Base-by-base conservation (phyloP, 2,113 vertebrate genomes). In the Thalassoma bifasciatum region DNA sequence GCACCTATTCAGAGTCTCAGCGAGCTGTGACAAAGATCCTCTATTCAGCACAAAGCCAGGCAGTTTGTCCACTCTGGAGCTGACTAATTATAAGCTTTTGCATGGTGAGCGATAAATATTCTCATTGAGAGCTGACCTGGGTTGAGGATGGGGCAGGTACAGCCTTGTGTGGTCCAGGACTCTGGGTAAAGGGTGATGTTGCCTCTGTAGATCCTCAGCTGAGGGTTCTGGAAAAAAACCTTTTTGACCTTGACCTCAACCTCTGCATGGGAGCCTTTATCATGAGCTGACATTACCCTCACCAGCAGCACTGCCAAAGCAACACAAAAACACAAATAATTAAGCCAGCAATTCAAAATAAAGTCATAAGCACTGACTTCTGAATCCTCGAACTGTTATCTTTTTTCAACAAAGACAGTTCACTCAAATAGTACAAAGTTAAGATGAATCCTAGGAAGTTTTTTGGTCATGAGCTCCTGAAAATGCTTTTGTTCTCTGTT, bases 191-290 rank as follows among this genome's bases (percentile, higher is more conserved):
- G 93, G 0, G 89, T 96, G 67, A 92, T 78, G 50, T 91, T 95
- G 86, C 95, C 95, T 52, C 87, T 91, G 10, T 93, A 91, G 81
- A 96, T 92, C 90, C 95, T 97, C 86, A 97, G 67, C 75, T 93
- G 94, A 58, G 95, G 94, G 62, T 92, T 95, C 59, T 85, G 88
- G 91, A 95, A 93, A 83, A 98, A 85, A 59, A 99, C 94, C 86
- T 98, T 98, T 87, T 95, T 96, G 69, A 98, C 92, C 88, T 96
- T 97, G 75, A 97, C 97, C n/a, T 95, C 95, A 80, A 99, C 97
- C 81, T 99, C 98, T 17, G 96, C 97, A 47, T 98, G 97, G 64
- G 97, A 96, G 36, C 97, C 98, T 92, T 95, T 96, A 88, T 99
- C 97, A 9, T 98, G 97, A 65, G 97, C 97, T 38, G 96, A 96